These are phyloP conservation scores for Osmoderma eremita DNA, from an alignment of 2,888 invertebrate genomes.

Conservation along the genomic window DNA sequence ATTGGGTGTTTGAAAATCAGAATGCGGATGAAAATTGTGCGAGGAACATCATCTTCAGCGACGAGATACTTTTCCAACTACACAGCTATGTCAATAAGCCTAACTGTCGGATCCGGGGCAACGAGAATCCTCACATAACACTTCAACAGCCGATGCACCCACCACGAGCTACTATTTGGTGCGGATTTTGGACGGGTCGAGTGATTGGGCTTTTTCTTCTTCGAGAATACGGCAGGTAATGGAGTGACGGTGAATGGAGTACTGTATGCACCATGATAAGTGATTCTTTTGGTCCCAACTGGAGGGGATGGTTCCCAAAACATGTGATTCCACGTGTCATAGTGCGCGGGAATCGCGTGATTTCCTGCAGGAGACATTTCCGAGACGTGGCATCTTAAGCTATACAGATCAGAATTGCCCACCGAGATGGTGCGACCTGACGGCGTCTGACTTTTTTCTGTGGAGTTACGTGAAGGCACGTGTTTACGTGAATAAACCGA, in stretches of 20 bases:
- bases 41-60: not conserved
- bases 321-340: not conserved
- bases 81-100: no score
- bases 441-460: no score
- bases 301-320: not conserved
- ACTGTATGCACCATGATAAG: no score
- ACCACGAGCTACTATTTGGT: not conserved
- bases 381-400: not conserved
- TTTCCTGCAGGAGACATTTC: not conserved
- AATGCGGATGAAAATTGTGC: constrained; percentile 1
- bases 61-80: no score
- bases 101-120: no score
- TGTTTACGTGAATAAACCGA: not conserved
- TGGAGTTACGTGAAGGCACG: no score
- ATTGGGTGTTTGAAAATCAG: constrained; percentile 4
- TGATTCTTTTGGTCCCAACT: not conserved
- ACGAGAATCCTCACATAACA: not conserved
- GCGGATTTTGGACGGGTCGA: not conserved
- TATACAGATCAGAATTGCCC: not conserved
- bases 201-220: not conserved
- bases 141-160: not conserved
- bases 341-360: not conserved
- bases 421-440: not conserved
- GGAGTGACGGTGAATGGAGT: no score
- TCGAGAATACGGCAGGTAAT: not conserved